Evolutionary conservation across 1,140 invertebrate species (phyloP).

Genomic region (Formica selysi): DNA sequence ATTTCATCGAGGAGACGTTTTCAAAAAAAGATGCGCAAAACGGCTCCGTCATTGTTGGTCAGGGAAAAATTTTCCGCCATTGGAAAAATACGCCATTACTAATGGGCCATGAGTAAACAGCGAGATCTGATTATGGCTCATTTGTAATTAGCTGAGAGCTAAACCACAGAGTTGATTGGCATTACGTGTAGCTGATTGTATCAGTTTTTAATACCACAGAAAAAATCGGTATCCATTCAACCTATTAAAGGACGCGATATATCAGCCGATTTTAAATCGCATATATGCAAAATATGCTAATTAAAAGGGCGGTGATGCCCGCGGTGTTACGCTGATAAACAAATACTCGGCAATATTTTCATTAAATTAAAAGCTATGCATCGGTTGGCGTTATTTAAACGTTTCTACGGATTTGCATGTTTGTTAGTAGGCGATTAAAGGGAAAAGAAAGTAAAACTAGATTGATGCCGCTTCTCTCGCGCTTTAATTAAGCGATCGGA

Average conservation of each 20-base stretch:
- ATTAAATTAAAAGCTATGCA: neutral
- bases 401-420: neutral
- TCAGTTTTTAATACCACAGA: neutral
- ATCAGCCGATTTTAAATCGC: conserved; percentile 22
- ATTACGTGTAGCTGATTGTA: conserved; percentile 29
- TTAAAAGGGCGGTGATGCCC: neutral
- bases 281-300: neutral
- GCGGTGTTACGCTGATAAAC: neutral
- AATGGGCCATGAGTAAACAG: neutral
- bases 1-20: neutral
- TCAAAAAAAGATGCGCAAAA: neutral
- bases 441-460: neutral
- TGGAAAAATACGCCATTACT: conserved; percentile 28
- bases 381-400: neutral
- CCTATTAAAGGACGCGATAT: neutral
- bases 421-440: neutral
- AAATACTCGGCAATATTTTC: neutral
- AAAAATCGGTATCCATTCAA: neutral
- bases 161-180: neutral
- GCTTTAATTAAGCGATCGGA: conserved; percentile 20
- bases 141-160: neutral
- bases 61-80: neutral
- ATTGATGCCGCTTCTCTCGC: neutral
- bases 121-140: conserved; percentile 37
- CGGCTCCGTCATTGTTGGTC: too few species aligned